phyloP scores from a whole-genome alignment of 1,140 invertebrate species.

The Drosophila burlai region DNA sequence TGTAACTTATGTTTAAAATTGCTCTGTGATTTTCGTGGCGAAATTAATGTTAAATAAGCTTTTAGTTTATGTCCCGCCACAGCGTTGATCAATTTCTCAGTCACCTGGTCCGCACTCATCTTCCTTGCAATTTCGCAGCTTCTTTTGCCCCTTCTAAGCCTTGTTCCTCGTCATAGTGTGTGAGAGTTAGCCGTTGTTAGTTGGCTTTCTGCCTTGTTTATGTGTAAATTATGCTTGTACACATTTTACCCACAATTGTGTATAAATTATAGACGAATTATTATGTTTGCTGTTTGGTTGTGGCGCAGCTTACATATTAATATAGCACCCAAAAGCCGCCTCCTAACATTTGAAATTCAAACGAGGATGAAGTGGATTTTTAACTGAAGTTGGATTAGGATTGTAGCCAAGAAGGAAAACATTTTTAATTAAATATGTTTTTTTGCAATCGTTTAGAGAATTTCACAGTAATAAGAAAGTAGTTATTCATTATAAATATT shows the following conservation, averaged over 20 bases:
- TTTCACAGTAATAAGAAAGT: too few species aligned
- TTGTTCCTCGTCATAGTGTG: slow-evolving; percentile 3
- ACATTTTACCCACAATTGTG: slow-evolving; percentile 82
- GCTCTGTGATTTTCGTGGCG: slow-evolving; percentile 83
- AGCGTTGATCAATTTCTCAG: slow-evolving; percentile 82
- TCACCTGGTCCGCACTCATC: slow-evolving; percentile 65
- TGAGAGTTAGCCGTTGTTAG: slow-evolving; percentile 53
- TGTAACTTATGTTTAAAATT: slow-evolving; percentile 83
- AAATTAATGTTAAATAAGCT: slow-evolving; percentile 84
- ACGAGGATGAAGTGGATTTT: slow-evolving; percentile 11
- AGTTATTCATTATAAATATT: not conserved
- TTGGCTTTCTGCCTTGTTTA: slow-evolving; percentile 68
- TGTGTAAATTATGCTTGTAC: slow-evolving; percentile 84
- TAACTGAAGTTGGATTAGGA: too few species aligned
- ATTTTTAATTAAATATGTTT: too few species aligned
- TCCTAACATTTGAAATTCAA: slow-evolving; percentile 64
- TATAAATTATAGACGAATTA: slow-evolving; percentile 82
- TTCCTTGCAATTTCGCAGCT: slow-evolving; percentile 34
- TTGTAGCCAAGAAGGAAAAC: too few species aligned
- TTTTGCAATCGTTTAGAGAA: too few species aligned
- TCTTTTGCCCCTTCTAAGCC: slow-evolving; percentile 22
- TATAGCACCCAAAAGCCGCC: slow-evolving; percentile 56
- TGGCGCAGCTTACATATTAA: slow-evolving; percentile 69
- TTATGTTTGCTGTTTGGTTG: slow-evolving; percentile 61
- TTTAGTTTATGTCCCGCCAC: slow-evolving; percentile 83